Evolutionary conservation across 2,113 vertebrate species (phyloP), one percentile per base, ranked within the genome.

Genomic region (Sinocyclocheilus grahami): DNA sequence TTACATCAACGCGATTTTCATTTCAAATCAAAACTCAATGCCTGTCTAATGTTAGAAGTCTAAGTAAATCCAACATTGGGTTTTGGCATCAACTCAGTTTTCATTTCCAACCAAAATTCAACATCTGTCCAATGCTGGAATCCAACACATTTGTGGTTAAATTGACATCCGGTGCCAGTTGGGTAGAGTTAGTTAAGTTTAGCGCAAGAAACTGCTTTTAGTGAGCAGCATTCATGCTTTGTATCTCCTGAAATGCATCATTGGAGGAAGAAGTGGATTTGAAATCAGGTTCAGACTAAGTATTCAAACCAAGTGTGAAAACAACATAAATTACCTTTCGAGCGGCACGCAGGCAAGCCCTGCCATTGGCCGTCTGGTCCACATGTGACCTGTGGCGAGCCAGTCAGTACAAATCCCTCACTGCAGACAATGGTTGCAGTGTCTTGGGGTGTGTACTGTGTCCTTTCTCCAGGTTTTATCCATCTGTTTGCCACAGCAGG

Each of bases 311-410:
- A 13, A 51, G 48, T 58, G 27, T 46, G 42, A 46, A 46, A 46
- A 46, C 42, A 46, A 11, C 1, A 10, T 33, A 2, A 48, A 60
- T 60, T 62, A 62, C 78, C 78, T 79, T 42, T 5, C 33, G n/a
- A 60, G 48, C 3, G 48, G 48, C 48, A 90, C 42, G 0, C 42
- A 46, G 42, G 42, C 42, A 46, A 46, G 8, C 42, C 42, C 9
- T 46, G 42, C 42, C 42, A 46, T 46, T 46, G 42, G 42, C 42
- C 42, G 42, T 46, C 42, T 46, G 42, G 42, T 37, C 71, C 87
- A 75, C 90, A 90, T 33, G 77, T 83, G 77, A 87, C 24, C 55
- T 62, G 30, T 53, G 46, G n/a, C 1, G 76, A 81, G 37, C 90
- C 87, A 30, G 53, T 85, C 53, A 88, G 76, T n/a, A 30, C 18